A percentile compares a stretch with the other conserved stretches of the same genome.
These are phyloP conservation scores for Orchesella flavescens DNA, from an alignment of 2,888 invertebrate genomes.

Conservation along the genomic window DNA sequence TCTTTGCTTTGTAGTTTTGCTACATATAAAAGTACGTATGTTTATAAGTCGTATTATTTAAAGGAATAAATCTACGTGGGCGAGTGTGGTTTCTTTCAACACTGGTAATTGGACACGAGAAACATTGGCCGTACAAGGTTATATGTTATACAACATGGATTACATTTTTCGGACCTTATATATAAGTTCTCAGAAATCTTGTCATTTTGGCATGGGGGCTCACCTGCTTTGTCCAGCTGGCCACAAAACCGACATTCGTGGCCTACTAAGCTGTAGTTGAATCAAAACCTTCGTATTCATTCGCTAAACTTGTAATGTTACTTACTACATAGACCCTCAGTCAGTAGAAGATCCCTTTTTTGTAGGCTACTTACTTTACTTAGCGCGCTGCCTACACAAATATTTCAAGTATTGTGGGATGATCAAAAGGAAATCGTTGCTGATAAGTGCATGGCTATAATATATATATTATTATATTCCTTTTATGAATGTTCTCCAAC, in stretches of 20 bases:
- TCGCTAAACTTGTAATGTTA: not conserved
- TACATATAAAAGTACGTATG: too few species aligned
- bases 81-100: not conserved
- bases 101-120: constrained; percentile 6
- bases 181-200: not conserved
- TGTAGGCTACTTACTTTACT: too few species aligned
- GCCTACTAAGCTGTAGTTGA: not conserved
- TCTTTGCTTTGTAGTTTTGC: too few species aligned
- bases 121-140: not conserved
- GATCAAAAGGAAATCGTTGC: too few species aligned
- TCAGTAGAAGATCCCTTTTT: too few species aligned
- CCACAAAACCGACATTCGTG: not conserved
- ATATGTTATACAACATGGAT: not conserved
- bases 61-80: too few species aligned
- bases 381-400: too few species aligned
- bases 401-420: too few species aligned
- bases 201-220: constrained; percentile 10
- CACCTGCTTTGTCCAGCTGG: constrained; percentile 21
- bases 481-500: too few species aligned
- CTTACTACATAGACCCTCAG: not conserved
- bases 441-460: too few species aligned
- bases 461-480: too few species aligned
- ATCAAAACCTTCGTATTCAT: not conserved
- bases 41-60: too few species aligned
- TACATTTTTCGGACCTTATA: not conserved